Percentiles rank a stretch among this genome's conserved stretches.
These are phyloP conservation scores for Sylvia borin DNA, from an alignment of 2,797 vertebrate genomes.

Conservation along the genomic window DNA sequence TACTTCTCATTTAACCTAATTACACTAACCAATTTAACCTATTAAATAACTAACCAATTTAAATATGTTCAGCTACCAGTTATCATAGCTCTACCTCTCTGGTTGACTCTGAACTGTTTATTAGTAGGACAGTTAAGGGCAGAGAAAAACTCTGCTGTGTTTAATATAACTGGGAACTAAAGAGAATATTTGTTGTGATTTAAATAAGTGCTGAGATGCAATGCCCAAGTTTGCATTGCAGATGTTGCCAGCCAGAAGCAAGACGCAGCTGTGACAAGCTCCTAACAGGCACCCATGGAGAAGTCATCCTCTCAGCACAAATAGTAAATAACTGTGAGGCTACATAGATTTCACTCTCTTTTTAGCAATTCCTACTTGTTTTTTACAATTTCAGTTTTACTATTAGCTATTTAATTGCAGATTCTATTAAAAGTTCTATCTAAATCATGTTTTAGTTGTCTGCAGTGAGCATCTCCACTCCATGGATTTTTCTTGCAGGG, in stretches of 20 bases:
- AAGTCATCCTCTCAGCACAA: not conserved
- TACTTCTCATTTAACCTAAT: not conserved
- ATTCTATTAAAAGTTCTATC: not conserved
- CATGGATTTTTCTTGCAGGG: not conserved
- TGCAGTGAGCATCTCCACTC: not conserved
- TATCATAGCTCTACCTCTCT: not conserved
- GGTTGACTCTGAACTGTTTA: not conserved
- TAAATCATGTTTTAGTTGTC: not conserved
- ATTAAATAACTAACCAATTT: not conserved
- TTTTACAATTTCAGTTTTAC: not conserved
- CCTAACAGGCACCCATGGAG: not conserved
- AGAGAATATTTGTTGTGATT: not conserved
- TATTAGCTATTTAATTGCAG: not conserved
- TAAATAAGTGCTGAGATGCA: not conserved
- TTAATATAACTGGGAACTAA: not conserved
- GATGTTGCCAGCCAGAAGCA: not conserved
- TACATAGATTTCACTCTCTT: not conserved
- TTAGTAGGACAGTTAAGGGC: not conserved
- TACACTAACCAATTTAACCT: not conserved
- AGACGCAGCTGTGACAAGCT: not conserved
- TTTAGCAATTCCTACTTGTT: not conserved
- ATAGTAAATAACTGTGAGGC: not conserved
- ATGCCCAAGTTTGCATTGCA: rapidly evolving
- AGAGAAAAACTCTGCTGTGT: not conserved
- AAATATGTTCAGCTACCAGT: not conserved